Evolutionary conservation across 2,113 vertebrate species (phyloP).

Genomic region (Harpagus bidentatus): DNA sequence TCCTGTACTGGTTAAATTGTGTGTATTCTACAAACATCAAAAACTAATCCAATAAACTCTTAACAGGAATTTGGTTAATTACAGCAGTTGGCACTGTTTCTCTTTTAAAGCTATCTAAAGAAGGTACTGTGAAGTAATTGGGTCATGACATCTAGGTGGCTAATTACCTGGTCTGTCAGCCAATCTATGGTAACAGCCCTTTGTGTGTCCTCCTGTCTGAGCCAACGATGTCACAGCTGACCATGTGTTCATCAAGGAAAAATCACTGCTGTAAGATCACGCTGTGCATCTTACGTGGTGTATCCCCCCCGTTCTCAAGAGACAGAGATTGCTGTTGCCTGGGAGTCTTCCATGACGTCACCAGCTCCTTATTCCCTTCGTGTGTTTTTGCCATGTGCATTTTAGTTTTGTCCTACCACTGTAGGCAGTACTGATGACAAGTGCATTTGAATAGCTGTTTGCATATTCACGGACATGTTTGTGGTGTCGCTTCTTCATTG

Average conservation of each 20-base stretch:
- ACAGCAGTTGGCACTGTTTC: background rate
- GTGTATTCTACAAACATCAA: background rate
- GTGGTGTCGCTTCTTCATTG: background rate
- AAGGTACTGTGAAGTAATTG: background rate
- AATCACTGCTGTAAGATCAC: background rate
- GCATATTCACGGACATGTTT: background rate
- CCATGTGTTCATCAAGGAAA: accelerated
- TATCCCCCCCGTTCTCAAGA: background rate
- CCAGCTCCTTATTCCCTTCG: background rate
- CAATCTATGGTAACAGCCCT: background rate
- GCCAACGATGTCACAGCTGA: background rate
- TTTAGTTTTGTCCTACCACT: background rate
- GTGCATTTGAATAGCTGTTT: background rate
- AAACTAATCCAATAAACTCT: background rate
- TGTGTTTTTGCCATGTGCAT: background rate
- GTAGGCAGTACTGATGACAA: background rate
- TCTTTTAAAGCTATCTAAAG: background rate
- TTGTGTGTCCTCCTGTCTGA: background rate
- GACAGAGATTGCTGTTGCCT: background rate
- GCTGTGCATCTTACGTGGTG: accelerated
- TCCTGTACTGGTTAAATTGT: background rate
- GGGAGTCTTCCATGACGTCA: background rate
- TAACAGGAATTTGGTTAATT: background rate
- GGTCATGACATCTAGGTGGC: background rate
- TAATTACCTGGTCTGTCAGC: background rate